Base-by-base conservation (phyloP, 2,888 invertebrate species). In the Ypsolopha sequella region DNA sequence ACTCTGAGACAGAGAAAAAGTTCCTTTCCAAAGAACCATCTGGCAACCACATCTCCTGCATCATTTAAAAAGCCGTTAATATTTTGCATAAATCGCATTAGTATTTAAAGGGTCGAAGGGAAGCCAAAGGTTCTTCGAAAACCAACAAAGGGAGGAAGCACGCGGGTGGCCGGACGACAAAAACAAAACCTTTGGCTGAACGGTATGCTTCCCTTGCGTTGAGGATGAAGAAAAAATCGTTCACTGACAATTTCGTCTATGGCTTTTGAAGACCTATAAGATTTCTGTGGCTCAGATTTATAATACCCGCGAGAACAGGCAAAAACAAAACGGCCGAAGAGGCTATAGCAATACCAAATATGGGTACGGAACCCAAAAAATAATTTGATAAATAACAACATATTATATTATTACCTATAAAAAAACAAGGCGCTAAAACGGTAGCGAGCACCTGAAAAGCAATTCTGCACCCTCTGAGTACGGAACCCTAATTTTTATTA, bases 91-190 rank as follows among this genome's bases (percentile, higher is more conserved):
- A 43, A 14, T 43, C 43, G 14, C 43, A 43, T 43, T 11, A 43
- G 24, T 43, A 43, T 43, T 43, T 14, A 43, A 43, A 43, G 43
- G 43, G 43, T 43, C 43, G 24, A 14, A 43, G 13, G 43, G 24
- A 43, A 13, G 43, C 38, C 43, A 24, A 24, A 24, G 24, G 14
- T 43, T 43, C 43, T 9, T 9, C 45, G 36, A 36, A 49, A 51
- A 51, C 52, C 53, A 52, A 80, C 84, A 84, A 84, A 81, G 80
- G 70, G 73, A 84, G 85, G 85, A 85, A 80, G 73, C 73, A 64
- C 11, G 66, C 70, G 73, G 79, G 78, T 78, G 79, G 78, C 63
- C 80, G 64, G 58, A 24, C 24, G 59, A 66, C 69, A 78, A 80
- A 80, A 78, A 76, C 71, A 65, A 74, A 72, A 69, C 62, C 68